These are phyloP conservation scores for Melipona beecheii DNA, from an alignment of 2,888 invertebrate genomes.

Conservation along the genomic window DNA sequence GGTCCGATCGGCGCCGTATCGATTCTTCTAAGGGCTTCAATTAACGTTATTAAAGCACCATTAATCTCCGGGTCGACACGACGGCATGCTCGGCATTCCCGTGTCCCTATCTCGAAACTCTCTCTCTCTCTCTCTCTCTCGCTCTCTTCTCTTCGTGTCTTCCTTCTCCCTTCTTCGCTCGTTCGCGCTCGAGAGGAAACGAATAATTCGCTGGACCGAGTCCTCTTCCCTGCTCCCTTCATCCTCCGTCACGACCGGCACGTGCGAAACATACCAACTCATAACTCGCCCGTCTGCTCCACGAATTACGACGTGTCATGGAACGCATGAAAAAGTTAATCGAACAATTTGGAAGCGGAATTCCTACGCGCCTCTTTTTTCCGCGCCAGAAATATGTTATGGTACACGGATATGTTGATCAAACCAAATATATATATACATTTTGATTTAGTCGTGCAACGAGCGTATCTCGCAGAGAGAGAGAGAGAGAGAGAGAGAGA, in stretches of 20 bases:
- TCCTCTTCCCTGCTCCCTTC: slow-evolving; percentile 50
- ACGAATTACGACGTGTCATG: slow-evolving; percentile 32
- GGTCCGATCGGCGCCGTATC: slow-evolving; percentile 79
- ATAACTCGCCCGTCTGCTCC: slow-evolving; percentile 17
- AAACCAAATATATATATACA: too few species aligned
- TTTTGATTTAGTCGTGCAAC: too few species aligned
- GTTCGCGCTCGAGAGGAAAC: slow-evolving; percentile 35
- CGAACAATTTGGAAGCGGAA: slow-evolving; percentile 11
- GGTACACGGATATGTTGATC: too few species aligned
- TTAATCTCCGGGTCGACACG: slow-evolving; percentile 80
- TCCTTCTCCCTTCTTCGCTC: neutral
- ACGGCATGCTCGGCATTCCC: slow-evolving; percentile 76
- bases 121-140: slow-evolving; percentile 42
- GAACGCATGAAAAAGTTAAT: slow-evolving; percentile 24
- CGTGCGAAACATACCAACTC: slow-evolving; percentile 53
- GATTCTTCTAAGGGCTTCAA: slow-evolving; percentile 84
- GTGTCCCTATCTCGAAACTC: slow-evolving; percentile 68
- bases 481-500: too few species aligned
- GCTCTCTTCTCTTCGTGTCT: neutral
- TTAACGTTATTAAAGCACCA: slow-evolving; percentile 84
- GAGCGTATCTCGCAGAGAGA: too few species aligned
- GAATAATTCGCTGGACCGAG: slow-evolving; percentile 48
- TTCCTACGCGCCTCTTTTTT: neutral
- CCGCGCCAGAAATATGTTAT: too few species aligned
- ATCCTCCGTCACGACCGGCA: slow-evolving; percentile 50